Conservation (phyloP, 2,113 vertebrate genomes). For the Pachycephala philippinensis region DNA sequence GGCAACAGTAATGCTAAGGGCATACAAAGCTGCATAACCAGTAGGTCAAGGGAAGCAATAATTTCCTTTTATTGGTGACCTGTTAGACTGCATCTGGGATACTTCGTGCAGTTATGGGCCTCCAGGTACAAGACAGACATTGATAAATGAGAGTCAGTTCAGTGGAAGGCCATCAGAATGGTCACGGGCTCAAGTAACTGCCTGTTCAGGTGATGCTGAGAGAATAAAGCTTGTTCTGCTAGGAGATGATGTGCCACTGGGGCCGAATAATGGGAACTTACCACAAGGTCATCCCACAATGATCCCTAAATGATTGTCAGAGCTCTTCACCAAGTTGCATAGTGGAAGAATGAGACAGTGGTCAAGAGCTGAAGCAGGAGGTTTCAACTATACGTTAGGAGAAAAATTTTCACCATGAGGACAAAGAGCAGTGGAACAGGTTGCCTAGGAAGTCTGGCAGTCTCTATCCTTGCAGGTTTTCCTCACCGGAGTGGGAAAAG, state of each 20-base stretch:
- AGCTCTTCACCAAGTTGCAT: not conserved
- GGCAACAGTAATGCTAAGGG: not conserved
- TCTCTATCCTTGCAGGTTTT: not conserved
- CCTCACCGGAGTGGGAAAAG: not conserved
- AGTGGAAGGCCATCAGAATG: not conserved
- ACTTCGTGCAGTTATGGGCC: not conserved
- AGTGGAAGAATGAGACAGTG: not conserved
- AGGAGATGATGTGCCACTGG: not conserved
- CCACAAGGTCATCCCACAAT: not conserved
- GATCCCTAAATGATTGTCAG: not conserved
- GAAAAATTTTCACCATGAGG: not conserved
- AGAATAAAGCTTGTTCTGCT: not conserved
- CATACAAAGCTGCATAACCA: not conserved
- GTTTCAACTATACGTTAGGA: not conserved
- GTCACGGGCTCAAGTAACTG: not conserved
- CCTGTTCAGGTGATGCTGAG: not conserved
- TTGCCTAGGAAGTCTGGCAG: not conserved
- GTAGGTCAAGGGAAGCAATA: not conserved
- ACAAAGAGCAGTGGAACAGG: not conserved
- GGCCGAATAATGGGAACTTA: not conserved
- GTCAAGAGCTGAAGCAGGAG: not conserved
- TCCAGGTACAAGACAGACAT: not conserved
- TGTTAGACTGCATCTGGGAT: not conserved
- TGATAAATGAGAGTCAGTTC: not conserved
- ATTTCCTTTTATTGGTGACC: not conserved